Evolutionary conservation across 2,797 vertebrate species (phyloP).

Genomic region (Clarias platycephalus): DNA sequence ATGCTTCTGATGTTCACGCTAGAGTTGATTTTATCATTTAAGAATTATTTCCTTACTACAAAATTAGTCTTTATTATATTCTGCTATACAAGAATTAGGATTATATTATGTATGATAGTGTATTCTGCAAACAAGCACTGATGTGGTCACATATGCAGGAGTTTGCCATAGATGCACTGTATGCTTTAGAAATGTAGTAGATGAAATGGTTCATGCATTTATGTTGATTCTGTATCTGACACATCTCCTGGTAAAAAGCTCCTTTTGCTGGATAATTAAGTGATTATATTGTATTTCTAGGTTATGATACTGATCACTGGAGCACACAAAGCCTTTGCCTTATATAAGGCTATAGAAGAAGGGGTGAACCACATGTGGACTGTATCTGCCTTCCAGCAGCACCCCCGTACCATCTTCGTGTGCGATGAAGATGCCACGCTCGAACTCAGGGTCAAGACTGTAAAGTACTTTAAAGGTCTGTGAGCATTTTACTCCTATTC

Average conservation of each 20-base stretch:
- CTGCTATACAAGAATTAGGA: neutral
- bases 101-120: neutral
- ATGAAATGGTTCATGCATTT: neutral
- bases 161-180: neutral
- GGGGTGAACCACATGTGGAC: constrained; percentile 99
- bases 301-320: constrained; percentile 98
- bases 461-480: constrained; percentile 95
- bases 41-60: neutral
- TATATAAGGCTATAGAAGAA: constrained; percentile 97
- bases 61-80: neutral
- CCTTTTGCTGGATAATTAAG: neutral
- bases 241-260: neutral
- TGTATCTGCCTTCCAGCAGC: constrained; percentile 96
- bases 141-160: neutral
- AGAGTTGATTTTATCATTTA: neutral
- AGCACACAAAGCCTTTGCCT: constrained; percentile 92
- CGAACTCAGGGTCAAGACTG: constrained; percentile 93
- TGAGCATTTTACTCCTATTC: neutral
- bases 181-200: neutral
- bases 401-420: constrained; percentile 87
- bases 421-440: constrained; percentile 95
- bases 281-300: constrained; percentile 64
- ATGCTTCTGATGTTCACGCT: neutral
- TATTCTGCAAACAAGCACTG: neutral
- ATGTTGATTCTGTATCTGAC: neutral